Conservation (phyloP, 2,797 vertebrate species). For the Chaunax sp. region DNA sequence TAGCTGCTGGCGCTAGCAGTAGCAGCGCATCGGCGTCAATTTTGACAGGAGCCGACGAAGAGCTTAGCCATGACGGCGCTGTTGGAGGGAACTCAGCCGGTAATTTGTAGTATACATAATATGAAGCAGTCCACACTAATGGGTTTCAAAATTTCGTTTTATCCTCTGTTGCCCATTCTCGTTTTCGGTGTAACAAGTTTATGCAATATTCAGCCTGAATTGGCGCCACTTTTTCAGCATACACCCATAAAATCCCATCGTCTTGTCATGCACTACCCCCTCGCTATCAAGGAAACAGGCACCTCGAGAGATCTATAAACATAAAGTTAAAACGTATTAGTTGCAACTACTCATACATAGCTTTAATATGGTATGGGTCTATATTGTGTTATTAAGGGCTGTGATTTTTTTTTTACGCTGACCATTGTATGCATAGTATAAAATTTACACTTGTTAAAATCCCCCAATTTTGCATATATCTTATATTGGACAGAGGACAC, state of each 20-base stretch:
- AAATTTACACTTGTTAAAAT: not conserved
- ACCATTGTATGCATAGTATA: not conserved
- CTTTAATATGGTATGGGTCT: not conserved
- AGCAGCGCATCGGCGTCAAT: conserved; percentile 80
- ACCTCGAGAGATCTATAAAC: not conserved
- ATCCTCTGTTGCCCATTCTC: not conserved
- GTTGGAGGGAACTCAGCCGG: conserved; percentile 42
- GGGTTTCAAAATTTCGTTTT: not conserved
- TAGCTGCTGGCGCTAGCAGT: conserved; percentile 69
- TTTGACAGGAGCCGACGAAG: conserved; percentile 80
- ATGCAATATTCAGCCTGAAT: conserved; percentile 65
- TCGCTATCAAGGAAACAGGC: conserved; percentile 37
- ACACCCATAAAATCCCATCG: conserved; percentile 70
- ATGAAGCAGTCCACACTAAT: not conserved
- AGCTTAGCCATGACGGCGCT: conserved; percentile 57
- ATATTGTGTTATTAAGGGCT: not conserved
- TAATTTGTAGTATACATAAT: conserved; percentile 23
- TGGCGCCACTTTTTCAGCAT: conserved; percentile 88
- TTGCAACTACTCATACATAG: not conserved
- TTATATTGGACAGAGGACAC: too few species aligned
- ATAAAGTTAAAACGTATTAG: not conserved
- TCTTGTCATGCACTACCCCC: conserved; percentile 47
- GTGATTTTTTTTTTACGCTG: not conserved
- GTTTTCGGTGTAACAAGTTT: conserved; percentile 52
- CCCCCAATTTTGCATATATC: not conserved